These are phyloP conservation scores for Caenorhabditis sp. DNA, from an alignment of 2,888 invertebrate genomes.

Conservation along the genomic window DNA sequence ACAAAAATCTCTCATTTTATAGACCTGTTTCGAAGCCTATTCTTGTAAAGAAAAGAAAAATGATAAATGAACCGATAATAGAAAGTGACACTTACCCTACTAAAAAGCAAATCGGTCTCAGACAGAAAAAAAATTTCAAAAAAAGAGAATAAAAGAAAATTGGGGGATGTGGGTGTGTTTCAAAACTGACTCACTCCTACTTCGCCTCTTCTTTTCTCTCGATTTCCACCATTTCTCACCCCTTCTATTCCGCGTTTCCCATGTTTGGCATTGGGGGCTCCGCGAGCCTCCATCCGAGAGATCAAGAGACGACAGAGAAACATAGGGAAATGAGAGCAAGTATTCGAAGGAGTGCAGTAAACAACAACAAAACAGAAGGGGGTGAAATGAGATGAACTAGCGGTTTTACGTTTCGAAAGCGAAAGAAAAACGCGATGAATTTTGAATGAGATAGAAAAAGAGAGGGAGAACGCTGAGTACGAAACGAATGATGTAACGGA, in stretches of 20 bases:
- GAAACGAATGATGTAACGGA: constrained; percentile 31
- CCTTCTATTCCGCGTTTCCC: constrained; percentile 35
- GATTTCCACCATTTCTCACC: constrained; percentile 41
- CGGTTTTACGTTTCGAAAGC: constrained; percentile 51
- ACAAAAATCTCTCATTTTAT: background rate
- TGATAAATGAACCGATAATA: constrained; percentile 32
- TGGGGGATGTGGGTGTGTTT: constrained; percentile 49
- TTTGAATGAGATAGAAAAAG: constrained; percentile 43
- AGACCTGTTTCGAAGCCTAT: constrained; percentile 4
- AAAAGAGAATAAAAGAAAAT: constrained; percentile 19
- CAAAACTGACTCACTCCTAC: constrained; percentile 53
- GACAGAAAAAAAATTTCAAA: constrained; percentile 10
- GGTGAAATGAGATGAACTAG: constrained; percentile 49
- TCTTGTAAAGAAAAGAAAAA: constrained; percentile 29
- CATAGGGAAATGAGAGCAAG: constrained; percentile 24
- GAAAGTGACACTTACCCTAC: constrained; percentile 50
- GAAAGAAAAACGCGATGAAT: constrained; percentile 55
- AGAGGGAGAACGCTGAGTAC: constrained; percentile 17
- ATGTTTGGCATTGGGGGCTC: constrained; percentile 46
- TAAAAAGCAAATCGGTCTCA: constrained; percentile 29
- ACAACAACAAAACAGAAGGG: constrained; percentile 46
- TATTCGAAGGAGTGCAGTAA: constrained; percentile 40
- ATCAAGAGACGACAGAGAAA: constrained; percentile 21
- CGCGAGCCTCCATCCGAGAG: constrained; percentile 32
- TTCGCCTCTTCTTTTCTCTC: constrained; percentile 19